Conservation (phyloP, 2,888 invertebrate genomes). For the Osmoderma eremita region DNA sequence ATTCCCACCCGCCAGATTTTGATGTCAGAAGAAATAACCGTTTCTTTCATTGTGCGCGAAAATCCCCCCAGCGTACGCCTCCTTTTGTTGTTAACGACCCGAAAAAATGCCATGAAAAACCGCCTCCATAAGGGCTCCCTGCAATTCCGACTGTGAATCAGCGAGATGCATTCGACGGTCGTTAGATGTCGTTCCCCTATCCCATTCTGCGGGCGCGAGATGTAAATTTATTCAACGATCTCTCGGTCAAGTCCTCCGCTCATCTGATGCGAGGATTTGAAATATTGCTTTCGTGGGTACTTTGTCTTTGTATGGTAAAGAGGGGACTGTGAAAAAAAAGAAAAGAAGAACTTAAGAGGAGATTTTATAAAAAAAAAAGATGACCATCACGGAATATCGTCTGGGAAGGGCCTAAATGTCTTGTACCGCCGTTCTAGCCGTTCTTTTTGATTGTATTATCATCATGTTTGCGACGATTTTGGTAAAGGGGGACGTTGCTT, state of each 20-base stretch:
- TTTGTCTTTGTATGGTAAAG: slow-evolving; percentile 7
- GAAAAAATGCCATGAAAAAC: no score
- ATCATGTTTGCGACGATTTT: no score
- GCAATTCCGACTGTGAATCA: no score
- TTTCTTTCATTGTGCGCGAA: no score
- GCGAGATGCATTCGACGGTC: slow-evolving; percentile 3
- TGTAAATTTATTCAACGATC: slow-evolving; percentile 38
- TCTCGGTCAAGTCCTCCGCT: slow-evolving; percentile 26
- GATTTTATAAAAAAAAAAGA: slow-evolving; percentile 14
- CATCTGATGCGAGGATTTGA: slow-evolving; percentile 31
- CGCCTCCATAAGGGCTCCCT: no score
- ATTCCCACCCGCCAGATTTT: no score
- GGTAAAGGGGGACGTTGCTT: no score
- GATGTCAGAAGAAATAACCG: no score
- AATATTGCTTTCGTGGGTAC: slow-evolving; percentile 9
- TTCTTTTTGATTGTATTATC: no score
- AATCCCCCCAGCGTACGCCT: no score
- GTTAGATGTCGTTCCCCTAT: slow-evolving; percentile 8
- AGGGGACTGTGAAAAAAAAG: slow-evolving; percentile 15
- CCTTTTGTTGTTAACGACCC: no score
- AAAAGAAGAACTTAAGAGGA: slow-evolving; percentile 1
- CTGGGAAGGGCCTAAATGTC: slow-evolving; percentile 1
- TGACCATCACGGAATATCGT: background rate
- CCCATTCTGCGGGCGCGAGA: background rate
- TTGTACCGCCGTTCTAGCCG: no score